Evolutionary conservation across 2,113 vertebrate genomes (phyloP).

Genomic region (Ptilorrhoa leucosticta): DNA sequence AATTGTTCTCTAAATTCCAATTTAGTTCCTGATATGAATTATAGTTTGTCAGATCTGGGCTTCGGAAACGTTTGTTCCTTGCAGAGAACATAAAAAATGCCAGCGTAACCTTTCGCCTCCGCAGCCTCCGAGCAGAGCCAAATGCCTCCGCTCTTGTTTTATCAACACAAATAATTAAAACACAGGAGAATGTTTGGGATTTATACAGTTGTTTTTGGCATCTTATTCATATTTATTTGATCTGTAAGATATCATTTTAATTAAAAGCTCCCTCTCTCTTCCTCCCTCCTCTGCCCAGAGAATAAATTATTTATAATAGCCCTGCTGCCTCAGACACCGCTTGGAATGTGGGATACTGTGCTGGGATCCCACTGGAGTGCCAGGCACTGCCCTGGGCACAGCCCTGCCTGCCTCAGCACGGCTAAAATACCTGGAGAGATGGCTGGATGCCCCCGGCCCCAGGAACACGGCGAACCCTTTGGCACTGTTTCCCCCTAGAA

Average conservation of each 20-base stretch:
- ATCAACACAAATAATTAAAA: conserved; percentile 58
- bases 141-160: conserved; percentile 16
- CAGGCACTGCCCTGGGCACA: neutral
- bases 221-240: conserved; percentile 63
- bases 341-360: neutral
- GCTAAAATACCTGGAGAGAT: fast-evolving
- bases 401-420: neutral
- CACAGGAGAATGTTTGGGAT: conserved; percentile 53
- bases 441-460: fast-evolving
- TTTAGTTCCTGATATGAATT: conserved; percentile 51
- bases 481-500: fast-evolving
- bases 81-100: conserved; percentile 27
- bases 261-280: conserved; percentile 27
- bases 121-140: neutral
- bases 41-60: conserved; percentile 51
- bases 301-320: conserved; percentile 26
- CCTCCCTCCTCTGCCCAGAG: neutral
- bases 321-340: fast-evolving
- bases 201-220: conserved; percentile 38
- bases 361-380: neutral
- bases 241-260: conserved; percentile 55
- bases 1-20: conserved; percentile 55
- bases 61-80: conserved; percentile 36
- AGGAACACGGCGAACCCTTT: fast-evolving
- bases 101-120: conserved; percentile 23